Conservation (phyloP, 2,888 invertebrate species). For the Halictus ligatus region DNA sequence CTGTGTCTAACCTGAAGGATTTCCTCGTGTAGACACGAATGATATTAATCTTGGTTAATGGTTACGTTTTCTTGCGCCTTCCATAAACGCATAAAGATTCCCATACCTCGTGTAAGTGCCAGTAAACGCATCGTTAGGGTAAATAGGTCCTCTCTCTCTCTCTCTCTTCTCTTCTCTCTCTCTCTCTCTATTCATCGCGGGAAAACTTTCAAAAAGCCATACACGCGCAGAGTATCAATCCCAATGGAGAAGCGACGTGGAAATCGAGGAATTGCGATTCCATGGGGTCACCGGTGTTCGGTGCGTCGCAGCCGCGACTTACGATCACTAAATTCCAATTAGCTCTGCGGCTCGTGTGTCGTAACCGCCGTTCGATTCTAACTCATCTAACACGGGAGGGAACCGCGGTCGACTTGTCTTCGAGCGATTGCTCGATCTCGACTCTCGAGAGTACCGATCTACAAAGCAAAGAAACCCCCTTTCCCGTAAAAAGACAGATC, state of each 20-base stretch:
- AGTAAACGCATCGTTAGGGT: neutral
- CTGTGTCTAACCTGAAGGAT: neutral
- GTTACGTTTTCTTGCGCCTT: neutral
- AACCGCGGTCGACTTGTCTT: neutral
- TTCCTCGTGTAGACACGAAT: neutral
- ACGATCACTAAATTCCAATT: conserved; percentile 81
- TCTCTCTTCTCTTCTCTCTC: neutral
- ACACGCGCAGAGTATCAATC: neutral
- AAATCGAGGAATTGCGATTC: conserved; percentile 74
- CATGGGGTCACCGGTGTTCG: conserved; percentile 62
- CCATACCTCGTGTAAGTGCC: neutral
- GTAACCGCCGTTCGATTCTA: conserved; percentile 68
- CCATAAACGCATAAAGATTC: neutral
- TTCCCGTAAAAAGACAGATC: neutral
- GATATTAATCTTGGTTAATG: neutral
- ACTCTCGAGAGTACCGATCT: neutral
- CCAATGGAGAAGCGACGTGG: conserved; percentile 15
- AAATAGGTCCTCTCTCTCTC: neutral
- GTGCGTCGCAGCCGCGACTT: conserved; percentile 66
- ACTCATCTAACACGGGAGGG: conserved; percentile 67
- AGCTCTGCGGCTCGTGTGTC: conserved; percentile 70
- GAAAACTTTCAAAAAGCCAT: conserved; percentile 7
- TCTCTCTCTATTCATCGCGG: neutral
- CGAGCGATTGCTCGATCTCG: neutral
- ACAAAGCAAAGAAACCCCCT: neutral